Percentiles rank a stretch among this genome's conserved stretches.
These are phyloP conservation scores for Chaetura pelagica DNA, from an alignment of 2,113 vertebrate species.

Conservation along the genomic window DNA sequence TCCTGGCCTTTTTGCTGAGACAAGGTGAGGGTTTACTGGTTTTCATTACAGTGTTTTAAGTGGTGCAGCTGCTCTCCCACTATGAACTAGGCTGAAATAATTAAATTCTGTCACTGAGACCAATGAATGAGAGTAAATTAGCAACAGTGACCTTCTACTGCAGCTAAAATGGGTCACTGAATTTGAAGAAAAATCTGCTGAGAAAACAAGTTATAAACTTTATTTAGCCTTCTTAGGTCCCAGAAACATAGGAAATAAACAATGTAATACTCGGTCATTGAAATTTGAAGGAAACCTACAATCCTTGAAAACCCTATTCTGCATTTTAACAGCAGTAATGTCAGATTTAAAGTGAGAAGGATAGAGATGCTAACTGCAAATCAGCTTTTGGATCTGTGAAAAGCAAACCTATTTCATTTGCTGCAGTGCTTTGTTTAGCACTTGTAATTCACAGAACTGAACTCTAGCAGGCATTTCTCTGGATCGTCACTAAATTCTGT, in stretches of 20 bases:
- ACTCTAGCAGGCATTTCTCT: constrained; percentile 57
- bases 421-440: constrained; percentile 29
- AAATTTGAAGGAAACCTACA: constrained; percentile 1
- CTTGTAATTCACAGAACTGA: constrained; percentile 46
- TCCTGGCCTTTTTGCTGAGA: not conserved
- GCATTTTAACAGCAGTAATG: not conserved
- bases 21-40: constrained; percentile 16
- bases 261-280: not conserved
- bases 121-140: constrained; percentile 33
- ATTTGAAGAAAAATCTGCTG: constrained; percentile 7
- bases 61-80: constrained; percentile 4
- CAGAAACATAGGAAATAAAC: not conserved
- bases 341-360: not conserved
- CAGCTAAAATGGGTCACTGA: not conserved
- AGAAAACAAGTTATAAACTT: not conserved
- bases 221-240: not conserved
- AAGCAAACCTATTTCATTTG: constrained; percentile 3
- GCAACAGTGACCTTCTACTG: constrained; percentile 17
- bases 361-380: not conserved
- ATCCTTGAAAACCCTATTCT: not conserved
- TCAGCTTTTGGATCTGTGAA: not conserved
- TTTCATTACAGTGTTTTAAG: constrained; percentile 47
- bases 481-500: constrained; percentile 59
- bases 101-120: constrained; percentile 51
- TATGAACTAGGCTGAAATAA: constrained; percentile 33